Evolutionary conservation across 2,888 invertebrate genomes (phyloP).

Genomic region (Elysia crispata): DNA sequence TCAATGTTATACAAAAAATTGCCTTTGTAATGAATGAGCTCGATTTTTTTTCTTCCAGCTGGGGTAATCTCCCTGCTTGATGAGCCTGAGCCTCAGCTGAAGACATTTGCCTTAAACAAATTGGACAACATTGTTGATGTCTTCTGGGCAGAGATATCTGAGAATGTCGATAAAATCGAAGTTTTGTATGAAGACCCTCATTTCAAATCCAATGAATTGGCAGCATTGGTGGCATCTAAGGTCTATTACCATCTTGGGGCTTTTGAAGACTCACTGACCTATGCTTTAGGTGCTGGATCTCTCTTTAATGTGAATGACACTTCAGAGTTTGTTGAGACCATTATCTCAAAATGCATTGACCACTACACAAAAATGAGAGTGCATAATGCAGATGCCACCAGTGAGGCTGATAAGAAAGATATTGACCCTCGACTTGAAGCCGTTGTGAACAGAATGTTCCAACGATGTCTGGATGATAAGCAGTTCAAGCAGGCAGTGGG

Average conservation of each 20-base stretch:
- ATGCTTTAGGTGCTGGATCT: constrained; percentile 95
- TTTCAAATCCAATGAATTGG: constrained; percentile 92
- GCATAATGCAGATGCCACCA: constrained; percentile 84
- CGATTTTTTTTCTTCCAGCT: too few species aligned
- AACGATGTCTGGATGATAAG: constrained; percentile 94
- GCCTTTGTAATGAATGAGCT: too few species aligned
- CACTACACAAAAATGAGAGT: constrained; percentile 92
- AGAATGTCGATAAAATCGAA: constrained; percentile 98
- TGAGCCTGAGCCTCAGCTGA: constrained; percentile 94
- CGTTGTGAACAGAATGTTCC: constrained; percentile 98
- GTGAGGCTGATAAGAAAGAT: constrained; percentile 79
- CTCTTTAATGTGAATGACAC: constrained; percentile 95
- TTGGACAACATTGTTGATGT: constrained; percentile 95
- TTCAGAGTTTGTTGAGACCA: constrained; percentile 97
- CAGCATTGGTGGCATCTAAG: constrained; percentile 98
- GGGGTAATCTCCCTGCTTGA: constrained; percentile 97
- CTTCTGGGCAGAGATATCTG: constrained; percentile 99
- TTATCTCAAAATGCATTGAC: constrained; percentile 97
- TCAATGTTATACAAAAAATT: too few species aligned
- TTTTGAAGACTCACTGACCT: constrained; percentile 97
- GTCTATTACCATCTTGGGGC: constrained; percentile 98
- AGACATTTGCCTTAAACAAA: constrained; percentile 94
- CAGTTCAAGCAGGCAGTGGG: constrained; percentile 94
- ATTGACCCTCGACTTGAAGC: constrained; percentile 84
- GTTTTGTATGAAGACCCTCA: constrained; percentile 94